Conservation (phyloP, 2,113 vertebrate species). For the Nettapus auritus region DNA sequence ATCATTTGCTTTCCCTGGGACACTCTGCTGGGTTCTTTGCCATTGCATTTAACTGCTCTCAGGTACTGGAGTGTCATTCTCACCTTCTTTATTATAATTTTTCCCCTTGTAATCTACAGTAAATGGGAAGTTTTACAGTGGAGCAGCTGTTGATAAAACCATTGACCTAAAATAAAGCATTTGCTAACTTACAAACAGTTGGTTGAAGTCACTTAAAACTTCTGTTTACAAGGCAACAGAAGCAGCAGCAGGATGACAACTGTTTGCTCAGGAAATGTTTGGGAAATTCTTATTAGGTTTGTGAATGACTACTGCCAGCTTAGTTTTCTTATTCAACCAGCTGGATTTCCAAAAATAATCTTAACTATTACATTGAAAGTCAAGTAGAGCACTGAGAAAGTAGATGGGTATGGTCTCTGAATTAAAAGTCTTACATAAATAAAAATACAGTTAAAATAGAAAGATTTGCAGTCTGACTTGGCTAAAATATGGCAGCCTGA, state of each 20-base stretch:
- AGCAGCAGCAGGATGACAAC: accelerated
- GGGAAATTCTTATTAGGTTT: not conserved
- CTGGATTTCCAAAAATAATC: not conserved
- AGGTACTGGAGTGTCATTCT: not conserved
- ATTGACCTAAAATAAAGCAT: not conserved
- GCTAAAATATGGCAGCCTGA: not conserved
- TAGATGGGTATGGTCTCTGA: not conserved
- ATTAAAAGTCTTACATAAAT: not conserved
- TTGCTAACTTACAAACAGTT: not conserved
- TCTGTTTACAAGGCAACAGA: not conserved
- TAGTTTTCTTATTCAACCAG: not conserved
- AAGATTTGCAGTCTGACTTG: not conserved
- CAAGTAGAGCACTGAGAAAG: not conserved
- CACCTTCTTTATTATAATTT: not conserved
- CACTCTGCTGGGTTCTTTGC: not conserved
- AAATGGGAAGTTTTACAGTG: not conserved
- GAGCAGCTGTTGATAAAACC: conserved; percentile 2
- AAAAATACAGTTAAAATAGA: not conserved
- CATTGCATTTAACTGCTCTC: conserved; percentile 4
- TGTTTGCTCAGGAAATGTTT: not conserved
- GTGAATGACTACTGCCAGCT: not conserved
- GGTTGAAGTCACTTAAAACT: not conserved
- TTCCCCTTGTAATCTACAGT: not conserved
- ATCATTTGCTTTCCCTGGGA: conserved; percentile 50
- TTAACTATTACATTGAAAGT: not conserved